phyloP scores from a whole-genome alignment of 2,888 invertebrate species.

The Acanthosepion pharaonis region DNA sequence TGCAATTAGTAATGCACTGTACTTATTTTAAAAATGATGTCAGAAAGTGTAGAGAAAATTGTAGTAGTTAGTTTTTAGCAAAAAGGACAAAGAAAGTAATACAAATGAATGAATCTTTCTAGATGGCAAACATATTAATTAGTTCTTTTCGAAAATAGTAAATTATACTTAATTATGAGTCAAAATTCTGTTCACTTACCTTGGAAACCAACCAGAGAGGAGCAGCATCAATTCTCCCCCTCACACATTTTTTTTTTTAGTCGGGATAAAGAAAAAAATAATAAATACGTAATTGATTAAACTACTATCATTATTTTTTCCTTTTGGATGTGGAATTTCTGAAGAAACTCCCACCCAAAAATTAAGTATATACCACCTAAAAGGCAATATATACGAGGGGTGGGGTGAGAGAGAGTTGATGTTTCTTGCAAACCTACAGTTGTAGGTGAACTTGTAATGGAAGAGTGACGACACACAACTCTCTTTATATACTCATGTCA shows the following conservation, averaged over 20 bases:
- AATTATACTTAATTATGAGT: not conserved
- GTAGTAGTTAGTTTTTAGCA: too few relatives aligned
- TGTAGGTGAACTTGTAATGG: slow-evolving; percentile 36
- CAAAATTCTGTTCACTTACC: slow-evolving; percentile 34
- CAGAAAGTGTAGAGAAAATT: too few relatives aligned
- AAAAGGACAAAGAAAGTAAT: too few relatives aligned
- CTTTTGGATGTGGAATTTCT: not conserved
- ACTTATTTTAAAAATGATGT: too few relatives aligned
- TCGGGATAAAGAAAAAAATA: slow-evolving; percentile 42
- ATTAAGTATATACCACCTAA: not conserved
- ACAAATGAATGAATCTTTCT: too few relatives aligned
- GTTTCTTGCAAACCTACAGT: not conserved
- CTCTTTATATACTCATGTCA: not conserved
- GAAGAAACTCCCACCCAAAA: not conserved
- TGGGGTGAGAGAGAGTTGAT: slow-evolving; percentile 45
- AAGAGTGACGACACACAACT: not conserved
- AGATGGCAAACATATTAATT: not conserved
- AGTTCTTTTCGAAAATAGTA: not conserved
- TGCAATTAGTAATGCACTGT: too few relatives aligned
- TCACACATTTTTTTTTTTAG: slow-evolving; percentile 36
- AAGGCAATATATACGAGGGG: slow-evolving; percentile 38
- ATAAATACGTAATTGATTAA: not conserved
- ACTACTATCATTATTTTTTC: slow-evolving; percentile 25
- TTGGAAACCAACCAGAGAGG: not conserved
- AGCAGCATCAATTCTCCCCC: slow-evolving; percentile 37